These are phyloP conservation scores for Reinhardtius hippoglossoides DNA, from an alignment of 2,113 vertebrate genomes.

Conservation along the genomic window DNA sequence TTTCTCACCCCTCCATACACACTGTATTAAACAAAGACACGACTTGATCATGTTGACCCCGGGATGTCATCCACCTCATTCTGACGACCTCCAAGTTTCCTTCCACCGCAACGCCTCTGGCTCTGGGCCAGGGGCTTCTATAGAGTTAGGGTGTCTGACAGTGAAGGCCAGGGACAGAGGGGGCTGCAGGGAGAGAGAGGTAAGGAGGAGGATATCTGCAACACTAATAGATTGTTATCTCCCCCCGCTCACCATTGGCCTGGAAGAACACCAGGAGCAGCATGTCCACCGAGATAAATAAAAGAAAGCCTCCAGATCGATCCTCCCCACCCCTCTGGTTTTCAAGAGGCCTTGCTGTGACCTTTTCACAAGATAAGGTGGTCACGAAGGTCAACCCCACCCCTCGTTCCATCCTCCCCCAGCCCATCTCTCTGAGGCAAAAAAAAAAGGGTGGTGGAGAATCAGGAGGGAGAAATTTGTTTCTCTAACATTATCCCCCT, in stretches of 20 bases:
- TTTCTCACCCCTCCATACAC: slow-evolving; percentile 50
- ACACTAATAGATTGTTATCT: slow-evolving; percentile 87
- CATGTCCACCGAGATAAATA: slow-evolving; percentile 85
- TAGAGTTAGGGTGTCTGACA: slow-evolving; percentile 68
- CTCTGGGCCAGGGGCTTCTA: slow-evolving; percentile 56
- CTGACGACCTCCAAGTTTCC: slow-evolving; percentile 77
- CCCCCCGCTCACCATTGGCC: slow-evolving; percentile 78
- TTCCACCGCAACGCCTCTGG: slow-evolving; percentile 57
- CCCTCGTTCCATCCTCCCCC: slow-evolving; percentile 4
- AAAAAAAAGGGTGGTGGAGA: slow-evolving; percentile 49
- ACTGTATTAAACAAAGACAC: slow-evolving; percentile 68
- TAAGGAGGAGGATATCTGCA: slow-evolving; percentile 81
- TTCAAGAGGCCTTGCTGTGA: slow-evolving; percentile 79
- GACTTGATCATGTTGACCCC: slow-evolving; percentile 68
- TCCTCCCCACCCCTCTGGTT: slow-evolving; percentile 74
- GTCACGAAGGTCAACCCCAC: slow-evolving; percentile 79
- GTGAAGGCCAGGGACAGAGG: slow-evolving; percentile 53
- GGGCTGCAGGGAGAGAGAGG: slow-evolving; percentile 53
- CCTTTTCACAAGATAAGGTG: slow-evolving; percentile 83
- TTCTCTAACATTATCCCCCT: slow-evolving; percentile 25
- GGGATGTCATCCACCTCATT: slow-evolving; percentile 58
- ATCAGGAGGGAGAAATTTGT: slow-evolving; percentile 62
- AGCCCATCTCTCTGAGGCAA: slow-evolving; percentile 47
- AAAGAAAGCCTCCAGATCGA: slow-evolving; percentile 83
- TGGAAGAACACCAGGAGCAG: slow-evolving; percentile 82